Evolutionary conservation across 1,140 invertebrate genomes (phyloP), one percentile per base, ranked within the genome.

Genomic region (Habropoda laboriosa): DNA sequence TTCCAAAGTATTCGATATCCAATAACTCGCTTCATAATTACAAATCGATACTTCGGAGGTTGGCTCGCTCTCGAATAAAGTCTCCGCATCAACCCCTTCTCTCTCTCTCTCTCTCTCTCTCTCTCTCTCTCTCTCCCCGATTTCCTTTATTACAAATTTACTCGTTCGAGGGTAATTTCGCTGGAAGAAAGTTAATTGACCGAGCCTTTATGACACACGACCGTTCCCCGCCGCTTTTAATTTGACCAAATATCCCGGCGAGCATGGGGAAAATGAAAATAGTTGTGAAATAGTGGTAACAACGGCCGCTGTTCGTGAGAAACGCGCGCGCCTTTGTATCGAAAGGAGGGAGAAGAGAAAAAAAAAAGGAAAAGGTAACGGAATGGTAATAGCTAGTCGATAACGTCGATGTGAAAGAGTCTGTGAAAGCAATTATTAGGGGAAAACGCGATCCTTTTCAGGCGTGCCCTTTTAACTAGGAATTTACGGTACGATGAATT

Each of bases 21-120:
- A 68, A 68, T 76, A 76, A 67, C 73, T 67, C 73, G 49, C 32
- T 76, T 76, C 73, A 57, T 76, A 76, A 76, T 76, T 67, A 68
- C 63, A 76, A 76, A 76, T 68, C 73, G 73, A 76, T 67, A 76
- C 49, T 66, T 16, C 38, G 18, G 18, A 45, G 18, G 38, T 68
- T 38, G 16, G 18, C 27, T 30, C 21, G n/a, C 64, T 67, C 63
- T 55, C 38, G 21, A 57, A 68, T 76, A 76, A 55, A 76, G 40
- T 74, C 60, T 30, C 60, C 45, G 57, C 32, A 12, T 64, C 58
- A 45, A 64, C 63, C 63, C 40, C 18, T 21, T 12, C 27, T 8
- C 7, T n/a, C n/a, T n/a, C n/a, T n/a, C n/a, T n/a, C n/a, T n/a
- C n/a, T n/a, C n/a, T n/a, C n/a, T n/a, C n/a, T n/a, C n/a, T n/a